Evolutionary conservation across 23 tunicate genomes (phyloP), one percentile per base, ranked within the genome.

Genomic region (Clavelina lepadiformis): DNA sequence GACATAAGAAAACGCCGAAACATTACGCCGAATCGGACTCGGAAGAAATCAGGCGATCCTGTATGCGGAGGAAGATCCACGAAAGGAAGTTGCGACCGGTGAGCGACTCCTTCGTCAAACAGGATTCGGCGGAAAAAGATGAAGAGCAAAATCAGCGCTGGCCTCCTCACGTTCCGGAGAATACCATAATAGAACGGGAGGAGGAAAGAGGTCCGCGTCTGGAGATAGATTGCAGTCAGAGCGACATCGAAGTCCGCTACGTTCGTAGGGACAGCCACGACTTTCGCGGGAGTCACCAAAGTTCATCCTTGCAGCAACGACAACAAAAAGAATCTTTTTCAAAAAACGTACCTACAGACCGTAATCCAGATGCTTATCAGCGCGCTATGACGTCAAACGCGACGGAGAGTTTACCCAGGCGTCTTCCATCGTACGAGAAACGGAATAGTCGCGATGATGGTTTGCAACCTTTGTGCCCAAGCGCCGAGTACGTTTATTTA

Each of bases 191-290:
- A 18, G 79, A 73, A 46, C 69, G 61, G 38, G 79, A 44, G 1
- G 79, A 58, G 21, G 38, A 30, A 2, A 44, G 60, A 1, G 74
- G 57, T n/a, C 45, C 74, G 11, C 61, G 65, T 35, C 45, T 77
- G 2, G 96, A 87, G 51, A 87, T 87, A 23, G 96, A 87, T 46
- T 87, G 96, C 67, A 79, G 87, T 50, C 74, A 69, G n/a, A 87
- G 96, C 61, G 76, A 87, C 62, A 79, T 87, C 44, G 86, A 87
- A 67, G 96, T 87, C 37, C 82, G 96, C 3, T 79, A 56, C 60
- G 31, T 78, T 31, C 29, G 63, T n/a, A n/a, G n/a, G n/a, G n/a
- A n/a, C n/a, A n/a, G n/a, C n/a, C n/a, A n/a, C n/a, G n/a, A n/a
- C n/a, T n/a, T n/a, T n/a, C n/a, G n/a, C n/a, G n/a, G n/a, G n/a